Evolutionary conservation across 2,797 vertebrate species (phyloP).

Genomic region (Crocidura indochinensis): DNA sequence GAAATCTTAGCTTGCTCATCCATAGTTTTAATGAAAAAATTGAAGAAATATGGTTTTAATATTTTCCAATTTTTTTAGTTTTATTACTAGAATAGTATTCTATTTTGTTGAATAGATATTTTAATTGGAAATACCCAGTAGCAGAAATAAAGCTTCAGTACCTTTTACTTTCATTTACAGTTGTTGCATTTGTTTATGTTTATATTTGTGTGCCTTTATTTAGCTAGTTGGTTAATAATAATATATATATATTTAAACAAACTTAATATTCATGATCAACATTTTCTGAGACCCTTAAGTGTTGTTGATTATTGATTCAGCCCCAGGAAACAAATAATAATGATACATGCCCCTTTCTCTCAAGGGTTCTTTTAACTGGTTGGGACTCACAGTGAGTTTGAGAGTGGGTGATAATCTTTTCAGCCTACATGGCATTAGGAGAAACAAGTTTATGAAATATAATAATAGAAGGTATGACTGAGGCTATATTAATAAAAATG

Average conservation of each 20-base stretch:
- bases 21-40: slow-evolving; percentile 36
- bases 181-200: slow-evolving; percentile 52
- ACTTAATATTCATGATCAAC: slow-evolving; percentile 26
- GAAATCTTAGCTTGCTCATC: not conserved
- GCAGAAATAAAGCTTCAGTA: not conserved
- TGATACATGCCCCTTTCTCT: slow-evolving; percentile 18
- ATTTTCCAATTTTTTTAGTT: slow-evolving; percentile 5
- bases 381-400: not conserved
- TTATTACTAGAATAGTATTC: not conserved
- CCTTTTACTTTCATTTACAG: slow-evolving; percentile 8
- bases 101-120: slow-evolving; percentile 47
- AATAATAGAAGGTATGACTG: not conserved
- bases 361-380: not conserved
- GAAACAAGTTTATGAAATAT: slow-evolving; percentile 20
- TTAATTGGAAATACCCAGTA: slow-evolving; percentile 47
- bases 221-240: slow-evolving; percentile 37
- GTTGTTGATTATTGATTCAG: slow-evolving; percentile 44
- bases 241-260: slow-evolving; percentile 35
- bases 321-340: slow-evolving; percentile 1
- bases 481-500: slow-evolving; percentile 3
- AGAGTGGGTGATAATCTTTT: slow-evolving; percentile 19
- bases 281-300: slow-evolving; percentile 36
- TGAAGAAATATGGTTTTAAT: slow-evolving; percentile 3
- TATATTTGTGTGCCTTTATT: slow-evolving; percentile 41
- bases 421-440: slow-evolving; percentile 17